These are phyloP conservation scores for Formicarius rufipectus DNA, from an alignment of 2,113 vertebrate genomes.

Conservation along the genomic window DNA sequence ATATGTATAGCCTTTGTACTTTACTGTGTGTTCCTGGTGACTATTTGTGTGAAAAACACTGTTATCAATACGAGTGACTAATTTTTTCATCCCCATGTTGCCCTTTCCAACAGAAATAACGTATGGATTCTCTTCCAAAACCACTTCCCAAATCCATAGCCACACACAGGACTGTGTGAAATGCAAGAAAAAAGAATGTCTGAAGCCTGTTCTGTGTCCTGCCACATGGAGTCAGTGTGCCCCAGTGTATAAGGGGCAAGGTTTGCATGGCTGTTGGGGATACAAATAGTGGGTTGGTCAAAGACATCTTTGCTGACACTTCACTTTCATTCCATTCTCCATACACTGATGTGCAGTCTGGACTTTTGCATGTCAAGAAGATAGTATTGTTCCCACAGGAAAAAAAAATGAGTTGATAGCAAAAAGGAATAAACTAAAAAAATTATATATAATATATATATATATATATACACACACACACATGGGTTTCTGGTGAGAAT, in stretches of 20 bases:
- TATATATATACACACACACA: not conserved
- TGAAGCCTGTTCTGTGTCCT: not conserved
- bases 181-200: not conserved
- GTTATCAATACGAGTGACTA: not conserved
- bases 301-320: not conserved
- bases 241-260: not conserved
- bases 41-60: constrained; percentile 3
- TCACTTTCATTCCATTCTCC: not conserved
- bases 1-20: constrained; percentile 37
- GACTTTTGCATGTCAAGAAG: constrained; percentile 2
- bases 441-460: not conserved
- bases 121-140: not conserved
- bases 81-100: not conserved
- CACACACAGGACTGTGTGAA: not conserved
- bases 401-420: not conserved
- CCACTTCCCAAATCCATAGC: not conserved
- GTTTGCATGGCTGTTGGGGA: not conserved
- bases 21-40: constrained; percentile 25
- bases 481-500: no score
- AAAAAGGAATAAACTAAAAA: not conserved
- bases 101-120: not conserved
- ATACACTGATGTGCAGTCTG: not conserved
- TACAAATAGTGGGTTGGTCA: not conserved
- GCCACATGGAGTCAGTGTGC: constrained; percentile 50
- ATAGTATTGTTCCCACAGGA: not conserved